Evolutionary conservation across 2,797 vertebrate genomes (phyloP), one percentile per base, ranked within the genome.

Genomic region (Neosilurus hyrtlii): DNA sequence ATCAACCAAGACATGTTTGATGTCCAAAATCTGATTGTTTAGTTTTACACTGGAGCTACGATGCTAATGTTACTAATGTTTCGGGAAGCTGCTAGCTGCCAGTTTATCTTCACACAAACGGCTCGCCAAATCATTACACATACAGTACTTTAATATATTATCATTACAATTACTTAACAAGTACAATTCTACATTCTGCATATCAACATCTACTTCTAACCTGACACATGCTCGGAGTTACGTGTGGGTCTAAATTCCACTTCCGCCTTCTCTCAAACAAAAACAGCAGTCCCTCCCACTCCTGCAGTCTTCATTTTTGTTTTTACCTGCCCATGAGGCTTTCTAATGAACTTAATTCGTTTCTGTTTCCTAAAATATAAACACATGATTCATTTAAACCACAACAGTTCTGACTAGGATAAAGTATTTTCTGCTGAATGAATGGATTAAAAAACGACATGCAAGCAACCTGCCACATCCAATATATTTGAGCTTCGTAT

Each of bases 1-100:
- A 63, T 78, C 43, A 78, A 43, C 22, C 37, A 10, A 49, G 35
- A 14, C 57, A 16, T 63, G 75, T 78, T 78, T 63, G 61, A 16
- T 51, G 43, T 78, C 57, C 20, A 0, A 62, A 62, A 62, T 63
- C 16, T 18, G n/a, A 63, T 78, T 26, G n/a, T 78, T 78, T 63
- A 18, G n/a, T 51, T 78, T 51, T 18, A 26, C 59, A 18, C 59
- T 77, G 20, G 57, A 62, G 22, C 75, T 18, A 18, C 2, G 12
- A 51, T 63, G 14, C 35, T 9, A 61, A 76, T 43, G 30, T 61
- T 57, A 54, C 10, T 75, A 75, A 57, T 30, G 14, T 75, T 77
- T 61, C 61, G 30, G 6, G 35, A 76, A 76, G 35, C 30, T 56
- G 8, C 56, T 15, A 26, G n/a, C 59, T 77, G 59, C 59, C 7